Base-by-base conservation (phyloP, 2,888 invertebrate genomes). In the Agrochola lychnidis region DNA sequence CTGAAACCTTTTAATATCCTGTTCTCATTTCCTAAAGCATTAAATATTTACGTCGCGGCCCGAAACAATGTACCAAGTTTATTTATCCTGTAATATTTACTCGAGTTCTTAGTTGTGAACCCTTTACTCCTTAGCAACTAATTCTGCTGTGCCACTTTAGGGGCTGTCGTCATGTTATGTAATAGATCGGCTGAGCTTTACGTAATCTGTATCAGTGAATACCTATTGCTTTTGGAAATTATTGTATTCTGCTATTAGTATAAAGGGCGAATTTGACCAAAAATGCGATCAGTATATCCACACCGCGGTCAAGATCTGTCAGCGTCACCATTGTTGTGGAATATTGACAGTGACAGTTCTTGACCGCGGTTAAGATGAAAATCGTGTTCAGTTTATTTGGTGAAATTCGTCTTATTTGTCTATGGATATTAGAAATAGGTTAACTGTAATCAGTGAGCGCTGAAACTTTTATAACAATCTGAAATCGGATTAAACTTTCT, bases 21-120 rank as follows among this genome's bases (percentile, higher is more conserved):
- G 79, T 48, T 61, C 74, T 70, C 69, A 81, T 79, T 81, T 83
- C 83, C 79, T 53, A 66, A 64, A 70, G 36, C 66, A 81, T 81
- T 70, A 63, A 83, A 83, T 83, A 81, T 81, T 61, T 42, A 81
- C 62, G 48, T 45, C 22, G 51, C n/a, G 57, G 56, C 66, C 57
- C n/a, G n/a, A 62, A 78, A 79, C 81, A 79, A 57, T 67, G 74
- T 83, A 36, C 64, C 63, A 59, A 81, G 81, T 81, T 56, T 56
- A 56, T 82, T 59, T 70, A 63, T 64, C 77, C 45, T 45, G 57
- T 59, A 77, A 64, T 70, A 79, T 79, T 81, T 70, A 70, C 25
- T 19, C 14, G 53, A 76, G 62, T 76, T 66, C 57, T 59, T 53
- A 64, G 62, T 81, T 48, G 30, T 76, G 40, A 63, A 76, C 57